Evolutionary conservation across 1,140 invertebrate species (phyloP), one percentile per base, ranked within the genome.

Genomic region (Drosophila kurseongensis): DNA sequence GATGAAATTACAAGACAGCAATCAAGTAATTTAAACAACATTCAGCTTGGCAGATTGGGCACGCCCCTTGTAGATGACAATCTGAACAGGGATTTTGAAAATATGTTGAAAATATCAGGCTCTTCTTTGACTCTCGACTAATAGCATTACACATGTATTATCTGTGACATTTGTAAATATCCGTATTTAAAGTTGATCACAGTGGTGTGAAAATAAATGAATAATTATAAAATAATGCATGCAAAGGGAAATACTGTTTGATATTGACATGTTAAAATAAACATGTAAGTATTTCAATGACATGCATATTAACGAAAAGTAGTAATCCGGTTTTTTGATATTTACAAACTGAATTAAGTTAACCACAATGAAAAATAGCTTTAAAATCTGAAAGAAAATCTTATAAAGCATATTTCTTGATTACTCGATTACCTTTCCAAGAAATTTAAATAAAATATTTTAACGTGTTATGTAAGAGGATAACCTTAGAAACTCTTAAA

Each of bases 11-110:
- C 60, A 74, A 52, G 41, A 50, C 73, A 77, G 48, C 18, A 42
- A 55, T 32, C 62, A 50, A 74, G 63, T 63, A 77, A 73, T 77
- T 81, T 77, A 23, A 60, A 60, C 38, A 80, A 42, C 23, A 69
- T 59, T 63, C 57, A 14, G 18, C 44, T 48, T 23, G 10, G 16
- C 23, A 71, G 51, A 71, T 55, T 68, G 47, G 32, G 65, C 65
- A 66, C 60, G 65, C 52, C 42, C 36, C 45, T 32, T 51, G 32
- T 13, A 52, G 54, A 69, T 72, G 38, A 13, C 10, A 44, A 65
- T 67, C 63, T 23, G 1, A 8, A 14, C 3, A 50, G 36, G 36
- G 14, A 35, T 12, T 63, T 32, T 2, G 12, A 14, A 42, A 7
- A 18, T n/a, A 41, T 45, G 10, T 7, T 6, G 1, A 12, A 29